phyloP scores from a whole-genome alignment of 2,888 invertebrate species.

The Meta bourneti region DNA sequence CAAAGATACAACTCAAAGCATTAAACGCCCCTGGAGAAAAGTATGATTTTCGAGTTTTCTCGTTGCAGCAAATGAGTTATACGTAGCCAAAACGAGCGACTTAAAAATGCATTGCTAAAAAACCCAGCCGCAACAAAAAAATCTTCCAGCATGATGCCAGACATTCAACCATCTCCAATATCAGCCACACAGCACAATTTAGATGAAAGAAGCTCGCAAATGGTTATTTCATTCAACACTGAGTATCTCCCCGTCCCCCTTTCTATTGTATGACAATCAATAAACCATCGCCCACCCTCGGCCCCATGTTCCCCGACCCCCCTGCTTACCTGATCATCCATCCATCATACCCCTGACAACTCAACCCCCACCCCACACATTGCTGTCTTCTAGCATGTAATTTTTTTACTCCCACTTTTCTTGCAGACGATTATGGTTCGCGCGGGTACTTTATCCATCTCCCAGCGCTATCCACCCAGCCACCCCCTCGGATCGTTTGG shows the following conservation, averaged over 20 bases:
- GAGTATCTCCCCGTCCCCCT: conserved; percentile 6
- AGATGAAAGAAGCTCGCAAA: conserved; percentile 32
- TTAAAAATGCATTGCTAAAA: neutral
- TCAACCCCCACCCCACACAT: conserved; percentile 8
- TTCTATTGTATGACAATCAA: conserved; percentile 67
- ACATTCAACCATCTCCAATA: neutral
- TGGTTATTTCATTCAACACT: conserved; percentile 63
- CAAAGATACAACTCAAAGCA: no score
- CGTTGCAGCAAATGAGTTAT: no score
- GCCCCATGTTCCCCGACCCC: conserved; percentile 33
- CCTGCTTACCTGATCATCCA: conserved; percentile 68
- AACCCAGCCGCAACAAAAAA: neutral
- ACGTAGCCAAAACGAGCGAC: no score
- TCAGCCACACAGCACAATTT: neutral
- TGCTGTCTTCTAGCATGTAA: conserved; percentile 46
- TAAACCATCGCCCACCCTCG: conserved; percentile 39
- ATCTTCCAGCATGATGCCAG: neutral
- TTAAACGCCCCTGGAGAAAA: no score
- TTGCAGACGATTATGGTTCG: conserved; percentile 55
- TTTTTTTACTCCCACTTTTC: conserved; percentile 27
- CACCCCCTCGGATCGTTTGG: neutral
- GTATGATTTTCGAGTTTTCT: no score
- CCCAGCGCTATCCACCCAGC: neutral
- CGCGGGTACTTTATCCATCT: conserved; percentile 53
- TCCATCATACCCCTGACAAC: conserved; percentile 66